These are phyloP conservation scores for Brachylomia viminalis DNA, from an alignment of 2,888 invertebrate species.

Conservation along the genomic window DNA sequence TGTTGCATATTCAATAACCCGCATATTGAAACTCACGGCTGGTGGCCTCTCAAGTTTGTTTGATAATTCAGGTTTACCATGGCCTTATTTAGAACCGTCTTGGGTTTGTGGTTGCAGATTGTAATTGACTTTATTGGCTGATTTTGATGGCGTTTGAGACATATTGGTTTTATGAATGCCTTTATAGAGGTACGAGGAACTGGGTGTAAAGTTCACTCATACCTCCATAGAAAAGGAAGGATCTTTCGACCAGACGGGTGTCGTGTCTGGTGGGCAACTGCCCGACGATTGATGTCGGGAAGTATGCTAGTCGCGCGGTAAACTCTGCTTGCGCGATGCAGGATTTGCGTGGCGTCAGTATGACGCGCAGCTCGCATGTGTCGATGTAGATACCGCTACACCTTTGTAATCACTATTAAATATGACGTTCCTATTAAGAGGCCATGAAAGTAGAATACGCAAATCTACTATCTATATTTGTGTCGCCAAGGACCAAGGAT, in stretches of 20 bases:
- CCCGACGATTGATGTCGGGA: too few relatives aligned
- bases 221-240: too few relatives aligned
- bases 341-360: too few relatives aligned
- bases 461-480: neutral
- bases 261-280: too few relatives aligned
- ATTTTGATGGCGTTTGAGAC: neutral
- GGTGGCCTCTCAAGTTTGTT: slow-evolving; percentile 29
- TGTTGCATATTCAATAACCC: slow-evolving; percentile 55
- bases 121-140: neutral
- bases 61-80: slow-evolving; percentile 1
- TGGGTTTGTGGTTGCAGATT: slow-evolving; percentile 21
- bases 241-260: too few relatives aligned
- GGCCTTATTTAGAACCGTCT: slow-evolving; percentile 12
- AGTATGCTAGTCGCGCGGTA: too few relatives aligned
- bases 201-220: too few relatives aligned
- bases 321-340: too few relatives aligned
- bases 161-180: neutral
- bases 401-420: neutral
- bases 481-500: neutral
- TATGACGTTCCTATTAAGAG: neutral
- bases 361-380: too few relatives aligned
- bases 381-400: too few relatives aligned
- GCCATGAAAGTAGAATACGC: neutral
- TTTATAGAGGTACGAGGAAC: too few relatives aligned
- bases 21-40: slow-evolving; percentile 35